Evolutionary conservation across 2,888 invertebrate species (phyloP), one percentile per base, ranked within the genome.

Genomic region (Pogonocherus hispidulus): DNA sequence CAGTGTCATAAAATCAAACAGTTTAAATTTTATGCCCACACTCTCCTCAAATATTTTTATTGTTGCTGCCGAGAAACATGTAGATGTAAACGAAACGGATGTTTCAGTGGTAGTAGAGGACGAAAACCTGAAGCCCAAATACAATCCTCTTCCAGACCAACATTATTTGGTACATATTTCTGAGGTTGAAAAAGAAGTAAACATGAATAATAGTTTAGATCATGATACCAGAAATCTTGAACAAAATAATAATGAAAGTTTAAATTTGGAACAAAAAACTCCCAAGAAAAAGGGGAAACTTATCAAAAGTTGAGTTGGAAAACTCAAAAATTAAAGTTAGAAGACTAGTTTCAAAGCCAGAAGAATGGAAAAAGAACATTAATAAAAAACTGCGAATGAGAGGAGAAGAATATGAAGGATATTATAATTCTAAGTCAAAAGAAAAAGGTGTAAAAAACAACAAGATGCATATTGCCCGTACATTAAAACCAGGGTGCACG

Each of bases 321-420:
- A 27, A 27, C 27, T 27, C 27, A 27, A 27, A 27, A 27, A 27
- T 27, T 27, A 27, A 27, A 27, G 27, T 27, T 27, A 27, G 27
- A 27, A 27, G 27, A 27, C 27, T 27, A 27, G 27, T 27, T 27
- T 27, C 27, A 27, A 27, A 51, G 20, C 49, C 49, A 20, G 49
- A 51, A 18, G 23, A 51, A 23, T 22, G 22, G 11, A 22, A n/a
- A 23, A 51, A 51, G 20, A 51, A 51, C 23, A 51, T 9, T 2
- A 51, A 23, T 51, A 41, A 41, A 51, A 51, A n/a, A n/a, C 20
- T 51, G n/a, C 49, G 22, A 9, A 51, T 22, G 49, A 51, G 19
- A 20, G 49, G 49, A 23, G 16, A 51, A n/a, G 49, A 51, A 51
- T 51, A 51, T 51, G n/a, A 14, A 41, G 41, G 41, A 27, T 22